phyloP scores from a whole-genome alignment of 2,888 invertebrate species.

The Apoda limacodes region DNA sequence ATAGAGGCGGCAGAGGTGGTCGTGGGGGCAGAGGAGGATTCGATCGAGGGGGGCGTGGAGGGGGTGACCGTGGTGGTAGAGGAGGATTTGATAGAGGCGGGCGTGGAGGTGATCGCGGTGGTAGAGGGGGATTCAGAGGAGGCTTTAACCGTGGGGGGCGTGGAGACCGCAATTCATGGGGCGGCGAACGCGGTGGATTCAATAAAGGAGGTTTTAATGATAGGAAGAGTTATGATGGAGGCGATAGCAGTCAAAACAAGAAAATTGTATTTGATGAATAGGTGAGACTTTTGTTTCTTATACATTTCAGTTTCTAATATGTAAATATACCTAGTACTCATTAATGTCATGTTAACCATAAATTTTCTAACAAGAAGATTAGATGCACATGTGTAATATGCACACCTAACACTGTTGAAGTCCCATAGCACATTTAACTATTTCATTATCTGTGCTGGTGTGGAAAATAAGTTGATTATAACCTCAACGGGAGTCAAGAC shows the following conservation, averaged over 20 bases:
- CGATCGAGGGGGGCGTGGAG: conserved; percentile 35
- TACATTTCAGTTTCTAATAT: no score
- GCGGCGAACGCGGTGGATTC: conserved; percentile 52
- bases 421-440: no score
- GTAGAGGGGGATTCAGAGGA: conserved; percentile 27
- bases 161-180: conserved; percentile 56
- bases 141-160: conserved; percentile 28
- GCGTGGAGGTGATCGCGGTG: conserved; percentile 26
- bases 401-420: no score
- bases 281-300: no score
- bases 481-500: no score
- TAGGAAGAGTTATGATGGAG: conserved; percentile 72
- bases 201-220: conserved; percentile 69
- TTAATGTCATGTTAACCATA: no score
- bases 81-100: conserved; percentile 29
- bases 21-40: conserved; percentile 28
- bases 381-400: no score
- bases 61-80: conserved; percentile 22
- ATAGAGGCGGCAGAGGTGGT: conserved; percentile 30
- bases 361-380: no score
- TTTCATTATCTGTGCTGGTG: no score
- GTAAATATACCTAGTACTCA: no score
- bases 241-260: conserved; percentile 74
- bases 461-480: no score
- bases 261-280: conserved; percentile 80